These are phyloP conservation scores for Hirudo medicinalis DNA, from an alignment of 1,140 invertebrate genomes.

Conservation along the genomic window DNA sequence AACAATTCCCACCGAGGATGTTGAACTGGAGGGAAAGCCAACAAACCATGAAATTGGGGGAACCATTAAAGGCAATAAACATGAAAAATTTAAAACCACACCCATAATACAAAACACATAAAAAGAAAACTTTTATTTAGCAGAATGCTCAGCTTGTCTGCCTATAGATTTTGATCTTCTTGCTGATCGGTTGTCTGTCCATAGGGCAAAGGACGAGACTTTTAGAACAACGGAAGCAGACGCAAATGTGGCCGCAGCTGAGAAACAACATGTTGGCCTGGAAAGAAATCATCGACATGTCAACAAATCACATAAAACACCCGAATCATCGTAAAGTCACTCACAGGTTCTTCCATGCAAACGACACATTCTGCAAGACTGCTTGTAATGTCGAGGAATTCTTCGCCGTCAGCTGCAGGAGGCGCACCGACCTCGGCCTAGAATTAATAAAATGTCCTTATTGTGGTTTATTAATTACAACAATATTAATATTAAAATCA, in stretches of 20 bases:
- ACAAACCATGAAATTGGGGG: too few species aligned
- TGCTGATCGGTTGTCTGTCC: slow-evolving; percentile 55
- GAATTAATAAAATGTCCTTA: background rate
- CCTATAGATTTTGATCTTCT: slow-evolving; percentile 24
- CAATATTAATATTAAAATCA: too few species aligned
- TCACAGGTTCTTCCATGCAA: slow-evolving; percentile 54
- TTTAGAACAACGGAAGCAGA: slow-evolving; percentile 54
- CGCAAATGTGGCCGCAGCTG: slow-evolving; percentile 71
- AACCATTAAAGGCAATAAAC: too few species aligned
- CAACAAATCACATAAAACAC: too few species aligned
- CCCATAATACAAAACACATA: too few species aligned
- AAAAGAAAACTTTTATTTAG: too few species aligned
- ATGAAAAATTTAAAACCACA: too few species aligned
- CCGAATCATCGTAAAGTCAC: slow-evolving; percentile 5
- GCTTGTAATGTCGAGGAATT: background rate
- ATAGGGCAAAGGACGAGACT: slow-evolving; percentile 53
- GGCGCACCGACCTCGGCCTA: background rate
- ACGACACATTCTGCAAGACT: slow-evolving; percentile 55
- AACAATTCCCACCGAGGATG: too few species aligned
- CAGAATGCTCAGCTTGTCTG: background rate
- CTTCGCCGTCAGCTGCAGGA: slow-evolving; percentile 21
- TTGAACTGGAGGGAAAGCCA: too few species aligned
- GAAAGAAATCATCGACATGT: too few species aligned
- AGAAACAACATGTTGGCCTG: slow-evolving; percentile 48
- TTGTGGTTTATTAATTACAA: too few species aligned